phyloP scores from a whole-genome alignment of 30 jellyfish, hydroid and myxozoan genomes.

The Pelagia noctiluca region DNA sequence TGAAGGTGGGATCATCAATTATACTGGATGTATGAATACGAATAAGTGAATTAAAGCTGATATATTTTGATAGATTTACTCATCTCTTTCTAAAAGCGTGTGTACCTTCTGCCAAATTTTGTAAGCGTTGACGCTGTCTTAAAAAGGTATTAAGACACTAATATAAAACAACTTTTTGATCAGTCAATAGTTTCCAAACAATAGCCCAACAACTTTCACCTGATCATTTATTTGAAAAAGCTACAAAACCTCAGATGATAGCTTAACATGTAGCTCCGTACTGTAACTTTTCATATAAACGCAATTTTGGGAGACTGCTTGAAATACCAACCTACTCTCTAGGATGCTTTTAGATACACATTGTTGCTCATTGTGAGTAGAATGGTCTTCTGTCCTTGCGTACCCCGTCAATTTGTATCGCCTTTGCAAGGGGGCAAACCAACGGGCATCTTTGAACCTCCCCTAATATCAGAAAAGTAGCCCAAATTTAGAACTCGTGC shows the following conservation, averaged over 20 bases:
- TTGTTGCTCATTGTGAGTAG: background rate
- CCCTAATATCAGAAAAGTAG: slow-evolving; percentile 70
- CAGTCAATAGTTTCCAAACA: too few relatives aligned
- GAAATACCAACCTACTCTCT: too few relatives aligned
- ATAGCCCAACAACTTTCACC: background rate
- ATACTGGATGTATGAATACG: background rate
- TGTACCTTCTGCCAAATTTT: too few relatives aligned
- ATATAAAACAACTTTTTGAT: too few relatives aligned
- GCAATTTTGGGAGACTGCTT: too few relatives aligned
- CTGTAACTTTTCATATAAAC: background rate
- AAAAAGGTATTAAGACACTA: too few relatives aligned
- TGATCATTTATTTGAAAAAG: background rate
- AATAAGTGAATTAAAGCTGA: too few relatives aligned
- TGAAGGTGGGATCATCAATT: background rate
- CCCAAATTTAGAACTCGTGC: background rate
- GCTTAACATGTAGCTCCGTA: background rate
- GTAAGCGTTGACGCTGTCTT: too few relatives aligned
- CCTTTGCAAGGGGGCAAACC: slow-evolving; percentile 89
- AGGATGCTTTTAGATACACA: too few relatives aligned
- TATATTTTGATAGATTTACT: too few relatives aligned
- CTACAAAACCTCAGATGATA: background rate
- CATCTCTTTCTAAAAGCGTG: too few relatives aligned
- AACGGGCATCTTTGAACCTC: slow-evolving; percentile 83
- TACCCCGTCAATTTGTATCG: slow-evolving; percentile 46
- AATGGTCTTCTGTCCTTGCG: slow-evolving; percentile 4